Conservation (phyloP, 2,888 invertebrate species). For the Diplolepis rosae region DNA sequence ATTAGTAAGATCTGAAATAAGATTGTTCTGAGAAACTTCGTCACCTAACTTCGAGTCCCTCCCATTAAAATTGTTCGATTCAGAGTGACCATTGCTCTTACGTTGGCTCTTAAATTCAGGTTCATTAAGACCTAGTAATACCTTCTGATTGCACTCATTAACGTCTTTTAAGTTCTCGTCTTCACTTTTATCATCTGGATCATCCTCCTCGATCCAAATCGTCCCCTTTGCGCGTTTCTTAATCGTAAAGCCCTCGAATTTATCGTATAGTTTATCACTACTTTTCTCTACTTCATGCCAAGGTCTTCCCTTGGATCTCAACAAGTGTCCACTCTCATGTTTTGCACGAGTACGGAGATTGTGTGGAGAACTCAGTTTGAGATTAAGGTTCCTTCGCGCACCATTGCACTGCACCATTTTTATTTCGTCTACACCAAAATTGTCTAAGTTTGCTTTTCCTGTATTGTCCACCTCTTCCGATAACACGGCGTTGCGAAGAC, state of each 20-base stretch:
- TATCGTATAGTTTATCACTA: slow-evolving; percentile 61
- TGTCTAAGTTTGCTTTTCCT: slow-evolving; percentile 56
- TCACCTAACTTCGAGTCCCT: slow-evolving; percentile 59
- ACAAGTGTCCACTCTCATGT: slow-evolving; percentile 70
- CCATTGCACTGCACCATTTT: slow-evolving; percentile 72
- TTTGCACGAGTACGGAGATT: slow-evolving; percentile 69
- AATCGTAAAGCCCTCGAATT: slow-evolving; percentile 68
- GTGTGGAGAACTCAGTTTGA: slow-evolving; percentile 66
- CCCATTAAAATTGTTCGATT: neutral
- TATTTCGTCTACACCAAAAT: slow-evolving; percentile 60
- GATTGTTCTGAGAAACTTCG: slow-evolving; percentile 58
- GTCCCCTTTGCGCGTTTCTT: slow-evolving; percentile 72
- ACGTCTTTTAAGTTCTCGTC: slow-evolving; percentile 49
- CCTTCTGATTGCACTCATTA: slow-evolving; percentile 41
- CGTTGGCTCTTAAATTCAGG: slow-evolving; percentile 32
- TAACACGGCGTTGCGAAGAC: slow-evolving; percentile 60
- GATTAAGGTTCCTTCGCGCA: slow-evolving; percentile 65
- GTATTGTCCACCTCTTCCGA: slow-evolving; percentile 54
- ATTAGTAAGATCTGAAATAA: slow-evolving; percentile 49
- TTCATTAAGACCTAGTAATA: slow-evolving; percentile 34
- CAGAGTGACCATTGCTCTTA: slow-evolving; percentile 16
- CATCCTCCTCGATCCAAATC: slow-evolving; percentile 70
- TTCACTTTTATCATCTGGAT: slow-evolving; percentile 55
- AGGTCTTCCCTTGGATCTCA: slow-evolving; percentile 69
- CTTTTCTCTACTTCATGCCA: slow-evolving; percentile 66